Percentiles rank a stretch among this genome's conserved stretches.
Evolutionary conservation across 2,888 invertebrate genomes (phyloP).

Genomic region (Resseliella maxima): DNA sequence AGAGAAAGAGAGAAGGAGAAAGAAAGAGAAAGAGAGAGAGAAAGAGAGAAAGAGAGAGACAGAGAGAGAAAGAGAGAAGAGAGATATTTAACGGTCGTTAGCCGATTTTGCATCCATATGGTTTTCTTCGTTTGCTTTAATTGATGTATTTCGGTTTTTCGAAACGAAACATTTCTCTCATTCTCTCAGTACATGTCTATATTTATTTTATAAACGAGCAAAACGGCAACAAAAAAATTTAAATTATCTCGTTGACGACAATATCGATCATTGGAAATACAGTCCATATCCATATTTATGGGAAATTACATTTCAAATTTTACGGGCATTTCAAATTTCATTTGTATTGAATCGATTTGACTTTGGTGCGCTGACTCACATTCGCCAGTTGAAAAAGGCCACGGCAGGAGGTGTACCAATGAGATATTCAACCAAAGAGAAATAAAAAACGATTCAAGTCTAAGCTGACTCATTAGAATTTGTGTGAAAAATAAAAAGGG

Average conservation of each 20-base stretch:
- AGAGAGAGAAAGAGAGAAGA: no score
- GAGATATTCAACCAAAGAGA: no score
- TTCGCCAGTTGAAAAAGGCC: no score
- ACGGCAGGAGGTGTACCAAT: no score
- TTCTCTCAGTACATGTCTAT: neutral
- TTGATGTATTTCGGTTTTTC: neutral
- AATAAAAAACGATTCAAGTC: no score
- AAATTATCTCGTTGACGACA: conserved; percentile 44
- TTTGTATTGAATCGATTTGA: no score
- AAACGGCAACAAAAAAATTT: no score
- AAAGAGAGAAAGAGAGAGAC: no score
- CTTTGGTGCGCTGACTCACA: no score
- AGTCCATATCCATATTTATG: neutral
- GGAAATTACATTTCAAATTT: neutral
- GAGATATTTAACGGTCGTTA: neutral
- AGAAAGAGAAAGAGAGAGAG: no score
- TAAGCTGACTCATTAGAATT: neutral
- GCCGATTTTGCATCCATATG: conserved; percentile 29
- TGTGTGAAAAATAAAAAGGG: neutral
- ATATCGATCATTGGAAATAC: conserved; percentile 48
- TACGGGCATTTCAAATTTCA: neutral
- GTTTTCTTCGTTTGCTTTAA: conserved; percentile 37
- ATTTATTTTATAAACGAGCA: neutral
- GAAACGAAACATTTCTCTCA: neutral
- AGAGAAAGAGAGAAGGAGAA: no score